Base-by-base conservation (phyloP, 2,113 vertebrate genomes). In the Lathamus discolor region DNA sequence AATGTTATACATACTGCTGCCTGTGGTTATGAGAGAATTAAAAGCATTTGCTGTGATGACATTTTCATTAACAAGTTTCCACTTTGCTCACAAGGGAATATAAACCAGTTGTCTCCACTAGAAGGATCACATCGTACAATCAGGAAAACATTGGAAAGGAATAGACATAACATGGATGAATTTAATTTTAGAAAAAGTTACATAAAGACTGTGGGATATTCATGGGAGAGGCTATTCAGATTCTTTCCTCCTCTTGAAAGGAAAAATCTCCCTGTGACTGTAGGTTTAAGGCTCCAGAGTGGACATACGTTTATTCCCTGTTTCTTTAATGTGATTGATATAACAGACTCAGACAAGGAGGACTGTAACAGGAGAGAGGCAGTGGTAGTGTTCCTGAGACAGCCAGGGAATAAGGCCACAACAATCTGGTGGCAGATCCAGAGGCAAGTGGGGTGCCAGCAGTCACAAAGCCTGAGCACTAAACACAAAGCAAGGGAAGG, bases 11-110 rank as follows among this genome's bases (percentile, higher is more conserved):
- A 96, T 97, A 94, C 90, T 93, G 70, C 62, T 63, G 83, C 90
- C 91, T 98, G 97, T 95, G 97, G 97, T 97, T 97, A 78, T 52
- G 67, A 94, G 91, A 92, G 95, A 95, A 97, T 96, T 88, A 69
- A 76, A 98, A 97, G 94, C 95, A 98, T 97, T 98, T 91, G 52
- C 69, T 94, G 82, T 75, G 94, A 94, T 86, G 97, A 95, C 97
- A 96, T 94, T 97, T 96, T 97, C 96, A 96, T 97, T 96, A 96
- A 92, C 92, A 86, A 92, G 95, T 95, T 97, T 97, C 95, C 94
- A 96, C 90, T 96, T 94, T 85, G 76, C 55, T 96, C 95, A 94
- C 91, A 77, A 76, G 86, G 92, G 96, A 98, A 96, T 92, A 97
- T 97, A 98, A 98, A 98, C 91, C 75, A 96, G 84, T 96, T 51